A percentile compares a stretch with the other conserved stretches of the same genome.
Evolutionary conservation across 2,113 vertebrate species (phyloP).

Genomic region (Helogale parvula): DNA sequence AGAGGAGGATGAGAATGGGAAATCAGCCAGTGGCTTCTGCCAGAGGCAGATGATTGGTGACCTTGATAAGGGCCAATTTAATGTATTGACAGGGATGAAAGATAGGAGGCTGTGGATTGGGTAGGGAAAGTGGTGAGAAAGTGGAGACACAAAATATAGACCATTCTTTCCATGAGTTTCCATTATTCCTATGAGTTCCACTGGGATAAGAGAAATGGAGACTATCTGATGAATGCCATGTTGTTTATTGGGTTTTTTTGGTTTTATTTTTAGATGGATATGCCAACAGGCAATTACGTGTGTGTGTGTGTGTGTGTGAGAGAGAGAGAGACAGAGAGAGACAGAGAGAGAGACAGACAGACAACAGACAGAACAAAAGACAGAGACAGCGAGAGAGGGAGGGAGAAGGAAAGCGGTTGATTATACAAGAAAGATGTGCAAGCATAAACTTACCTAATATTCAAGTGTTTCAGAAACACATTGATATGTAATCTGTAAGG

Average conservation of each 20-base stretch:
- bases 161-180: background rate
- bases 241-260: background rate
- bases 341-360: background rate
- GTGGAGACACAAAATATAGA: background rate
- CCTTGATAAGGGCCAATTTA: background rate
- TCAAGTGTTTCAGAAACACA: background rate
- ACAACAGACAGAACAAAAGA: background rate
- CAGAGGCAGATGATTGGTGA: background rate
- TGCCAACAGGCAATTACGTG: background rate
- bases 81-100: background rate
- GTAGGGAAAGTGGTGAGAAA: background rate
- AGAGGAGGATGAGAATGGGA: background rate
- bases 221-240: background rate
- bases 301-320: background rate
- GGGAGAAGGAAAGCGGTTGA: background rate
- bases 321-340: background rate
- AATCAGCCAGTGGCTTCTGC: background rate
- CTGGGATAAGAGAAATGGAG: background rate
- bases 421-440: background rate
- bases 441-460: background rate
- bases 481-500: background rate
- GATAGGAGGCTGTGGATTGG: background rate
- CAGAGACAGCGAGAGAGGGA: background rate
- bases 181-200: background rate
- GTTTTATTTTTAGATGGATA: background rate